Evolutionary conservation across 2,888 invertebrate species (phyloP).

Genomic region (Sinotaia quadrata): DNA sequence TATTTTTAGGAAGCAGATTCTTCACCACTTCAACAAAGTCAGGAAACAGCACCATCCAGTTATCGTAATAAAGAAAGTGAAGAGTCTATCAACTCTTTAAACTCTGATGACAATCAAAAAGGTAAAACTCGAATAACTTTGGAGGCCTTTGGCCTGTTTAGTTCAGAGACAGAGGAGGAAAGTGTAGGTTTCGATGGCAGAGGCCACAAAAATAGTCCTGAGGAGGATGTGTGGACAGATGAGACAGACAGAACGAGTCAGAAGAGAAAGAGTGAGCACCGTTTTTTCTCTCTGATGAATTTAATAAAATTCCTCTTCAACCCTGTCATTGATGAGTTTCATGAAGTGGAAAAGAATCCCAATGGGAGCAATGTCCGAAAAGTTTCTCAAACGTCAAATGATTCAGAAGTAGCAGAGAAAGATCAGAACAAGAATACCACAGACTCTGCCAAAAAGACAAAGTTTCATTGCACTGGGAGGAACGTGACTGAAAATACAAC

Average conservation of each 20-base stretch:
- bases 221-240: slow-evolving; percentile 23
- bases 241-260: slow-evolving; percentile 9
- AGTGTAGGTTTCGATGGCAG: not conserved
- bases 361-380: not conserved
- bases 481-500: slow-evolving; percentile 57
- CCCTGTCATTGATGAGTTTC: slow-evolving; percentile 55
- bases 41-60: no score
- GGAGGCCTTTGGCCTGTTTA: not conserved
- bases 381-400: not conserved
- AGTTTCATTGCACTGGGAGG: slow-evolving; percentile 61
- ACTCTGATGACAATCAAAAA: no score
- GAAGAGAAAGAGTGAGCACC: slow-evolving; percentile 10
- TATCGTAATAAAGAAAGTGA: no score
- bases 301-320: slow-evolving; percentile 47
- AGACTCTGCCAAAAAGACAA: slow-evolving; percentile 54
- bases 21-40: no score
- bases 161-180: not conserved
- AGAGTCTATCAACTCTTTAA: no score
- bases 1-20: no score
- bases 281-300: slow-evolving; percentile 41
- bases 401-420: slow-evolving; percentile 13
- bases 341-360: slow-evolving; percentile 25
- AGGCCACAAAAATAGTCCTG: not conserved
- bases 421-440: slow-evolving; percentile 41
- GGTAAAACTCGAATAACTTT: not conserved